Base-by-base conservation (phyloP, 2,113 vertebrate species). In the Coptodon bakossiorum region DNA sequence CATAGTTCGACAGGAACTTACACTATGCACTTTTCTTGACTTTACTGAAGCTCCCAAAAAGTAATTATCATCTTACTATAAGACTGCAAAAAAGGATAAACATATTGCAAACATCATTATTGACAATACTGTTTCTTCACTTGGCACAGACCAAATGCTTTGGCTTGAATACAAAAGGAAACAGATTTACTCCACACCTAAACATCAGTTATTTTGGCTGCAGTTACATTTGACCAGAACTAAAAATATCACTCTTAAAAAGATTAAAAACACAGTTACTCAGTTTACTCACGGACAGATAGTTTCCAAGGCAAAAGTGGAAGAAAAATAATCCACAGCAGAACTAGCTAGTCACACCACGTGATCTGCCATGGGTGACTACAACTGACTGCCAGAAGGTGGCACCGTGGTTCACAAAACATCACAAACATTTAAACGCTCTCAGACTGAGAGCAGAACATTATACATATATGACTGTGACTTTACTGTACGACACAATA, bases 381-480 rank as follows among this genome's bases (percentile, higher is more conserved):
- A 38, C 63, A 68, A 12, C 63, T 68, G 34, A 68, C 34, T 68
- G 63, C 63, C 63, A 68, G 34, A 68, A 68, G 63, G 63, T 22
- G 63, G 34, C 63, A 1, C 34, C 19, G 34, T 68, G 34, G 19
- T 38, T 68, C 61, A 38, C 17, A 66, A 66, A 38, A n/a, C 31
- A 34, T 0, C 61, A 38, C 61, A 66, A 38, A 66, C 61, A n/a
- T n/a, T n/a, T 36, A 36, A 36, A 63, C 9, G 4, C 61, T 7
- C 31, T 66, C 31, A 66, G 10, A 66, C 34, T 22, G 59, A 36
- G 59, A 63, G 17, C 59, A 63, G 17, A 63, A 36, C 59, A 36
- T 16, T 61, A 19, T 3, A 61, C 8, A 61, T 61, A 53, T 22
- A 34, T 61, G 57, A 61, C 8, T 34, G 57, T 61, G 57, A 61